Base-by-base conservation (phyloP, 2,888 invertebrate genomes). In the Cataglyphis cursor region DNA sequence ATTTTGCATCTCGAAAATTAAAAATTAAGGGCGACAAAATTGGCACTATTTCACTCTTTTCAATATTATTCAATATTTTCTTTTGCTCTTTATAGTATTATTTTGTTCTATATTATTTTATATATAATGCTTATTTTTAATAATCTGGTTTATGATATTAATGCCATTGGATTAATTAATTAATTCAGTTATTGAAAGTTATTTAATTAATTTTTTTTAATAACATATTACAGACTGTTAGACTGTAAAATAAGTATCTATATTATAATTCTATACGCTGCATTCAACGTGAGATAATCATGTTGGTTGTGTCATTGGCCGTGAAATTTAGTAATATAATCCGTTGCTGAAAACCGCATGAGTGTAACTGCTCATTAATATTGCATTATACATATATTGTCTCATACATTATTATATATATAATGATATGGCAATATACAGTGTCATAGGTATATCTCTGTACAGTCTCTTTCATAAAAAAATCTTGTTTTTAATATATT, bases 311-410 rank as follows among this genome's bases (percentile, higher is more conserved):
- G 66, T 28, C 66, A 57, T 41, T 66, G 76, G 41, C 76, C 41
- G 3, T 68, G 76, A 57, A 66, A 1, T 28, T 65, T 66, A 3
- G 54, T 41, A 80, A 80, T 18, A 44, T 9, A 35, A 80, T 80
- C 57, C 28, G n/a, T 5, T 66, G 54, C 2, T 66, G 57, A 21
- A 59, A 72, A 48, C 12, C 21, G 21, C 66, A 28, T 12, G 12
- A 24, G 28, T 18, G 41, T 66, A 66, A 76, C 18, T 78, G 57
- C 18, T 70, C 44, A 70, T 65, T 70, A n/a, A 66, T 28, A 68
- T 0, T 41, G 41, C 28, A 12, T 70, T 1, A 9, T 31, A 24
- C 12, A 70, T 78, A 24, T 35, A 41, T 70, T 44, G n/a, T 31
- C 51, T 3, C 18, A 5, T 38, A 10, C 18, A 12, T 44, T 44